Percentiles rank a stretch among this genome's conserved stretches.
Evolutionary conservation across 1,140 invertebrate species (phyloP).

Genomic region (Nilaparvata lugens): DNA sequence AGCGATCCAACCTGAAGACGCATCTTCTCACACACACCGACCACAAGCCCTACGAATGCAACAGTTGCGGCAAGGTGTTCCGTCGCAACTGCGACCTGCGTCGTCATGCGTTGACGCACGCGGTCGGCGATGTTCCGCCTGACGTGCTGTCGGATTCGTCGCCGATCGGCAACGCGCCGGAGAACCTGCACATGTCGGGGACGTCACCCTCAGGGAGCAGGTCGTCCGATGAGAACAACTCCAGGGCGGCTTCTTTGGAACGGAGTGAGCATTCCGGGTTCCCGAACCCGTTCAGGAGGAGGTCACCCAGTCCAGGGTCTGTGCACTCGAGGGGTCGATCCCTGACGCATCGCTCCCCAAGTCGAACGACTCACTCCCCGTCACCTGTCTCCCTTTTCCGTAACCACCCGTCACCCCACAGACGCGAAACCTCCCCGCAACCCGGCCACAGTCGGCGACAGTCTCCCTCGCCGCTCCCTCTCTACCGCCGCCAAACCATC

Average conservation of each 20-base stretch:
- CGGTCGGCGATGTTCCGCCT: constrained; percentile 68
- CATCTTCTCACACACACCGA: constrained; percentile 92
- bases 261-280: constrained; percentile 2
- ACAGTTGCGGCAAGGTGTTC: constrained; percentile 80
- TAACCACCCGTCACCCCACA: constrained; percentile 8
- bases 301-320: constrained; percentile 3
- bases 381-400: constrained; percentile 15
- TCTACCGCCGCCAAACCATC: constrained; percentile 15
- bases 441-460: constrained; percentile 17
- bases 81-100: constrained; percentile 75
- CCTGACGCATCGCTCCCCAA: constrained; percentile 13
- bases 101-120: constrained; percentile 74
- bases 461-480: constrained; percentile 15
- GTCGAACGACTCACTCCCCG: constrained; percentile 13
- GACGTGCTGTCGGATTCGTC: constrained; percentile 34
- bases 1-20: constrained; percentile 85
- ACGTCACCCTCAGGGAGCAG: constrained; percentile 17
- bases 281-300: constrained; percentile 1
- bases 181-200: constrained; percentile 9
- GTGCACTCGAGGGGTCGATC: background rate
- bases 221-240: constrained; percentile 16
- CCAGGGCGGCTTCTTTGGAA: constrained; percentile 14
- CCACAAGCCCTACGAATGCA: constrained; percentile 89
- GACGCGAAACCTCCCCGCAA: constrained; percentile 13
- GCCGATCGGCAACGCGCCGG: constrained; percentile 4